Percentiles rank a stretch among this genome's conserved stretches.
Evolutionary conservation across 2,888 invertebrate genomes (phyloP).

Genomic region (Coleophora deauratella): DNA sequence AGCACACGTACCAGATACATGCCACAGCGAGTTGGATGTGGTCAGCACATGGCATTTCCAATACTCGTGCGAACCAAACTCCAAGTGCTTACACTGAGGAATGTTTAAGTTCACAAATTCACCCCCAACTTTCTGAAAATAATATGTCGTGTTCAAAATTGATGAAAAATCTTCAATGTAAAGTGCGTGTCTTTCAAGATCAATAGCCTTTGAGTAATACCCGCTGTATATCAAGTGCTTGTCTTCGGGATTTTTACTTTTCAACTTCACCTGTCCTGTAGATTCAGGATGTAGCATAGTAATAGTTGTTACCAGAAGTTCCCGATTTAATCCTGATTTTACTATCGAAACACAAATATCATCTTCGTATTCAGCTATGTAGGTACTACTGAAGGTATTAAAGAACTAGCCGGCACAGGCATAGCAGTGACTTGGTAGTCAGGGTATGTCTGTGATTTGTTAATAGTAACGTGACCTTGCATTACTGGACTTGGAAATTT

Average conservation of each 20-base stretch:
- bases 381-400: constrained; percentile 23
- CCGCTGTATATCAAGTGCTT: constrained; percentile 28
- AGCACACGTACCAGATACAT: constrained; percentile 37
- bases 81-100: constrained; percentile 50
- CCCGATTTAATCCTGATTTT: constrained; percentile 17
- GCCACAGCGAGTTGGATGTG: constrained; percentile 76
- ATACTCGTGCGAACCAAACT: constrained; percentile 27
- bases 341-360: constrained; percentile 23
- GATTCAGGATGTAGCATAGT: constrained; percentile 33
- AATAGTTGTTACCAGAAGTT: constrained; percentile 21
- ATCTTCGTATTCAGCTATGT: constrained; percentile 26
- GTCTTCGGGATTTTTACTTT: constrained; percentile 29
- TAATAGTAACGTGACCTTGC: constrained; percentile 33
- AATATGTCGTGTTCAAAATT: constrained; percentile 22
- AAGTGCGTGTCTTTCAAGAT: constrained; percentile 24
- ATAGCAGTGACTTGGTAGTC: constrained; percentile 36
- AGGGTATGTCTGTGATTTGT: constrained; percentile 33
- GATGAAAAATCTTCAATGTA: constrained; percentile 22
- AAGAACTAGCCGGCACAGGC: constrained; percentile 22
- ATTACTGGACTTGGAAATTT: constrained; percentile 30
- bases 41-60: constrained; percentile 36
- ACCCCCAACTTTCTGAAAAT: constrained; percentile 18
- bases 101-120: constrained; percentile 39
- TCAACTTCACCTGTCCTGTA: constrained; percentile 32
- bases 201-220: constrained; percentile 27